phyloP scores from a whole-genome alignment of 2,888 invertebrate genomes.

The Blomia tropicalis region DNA sequence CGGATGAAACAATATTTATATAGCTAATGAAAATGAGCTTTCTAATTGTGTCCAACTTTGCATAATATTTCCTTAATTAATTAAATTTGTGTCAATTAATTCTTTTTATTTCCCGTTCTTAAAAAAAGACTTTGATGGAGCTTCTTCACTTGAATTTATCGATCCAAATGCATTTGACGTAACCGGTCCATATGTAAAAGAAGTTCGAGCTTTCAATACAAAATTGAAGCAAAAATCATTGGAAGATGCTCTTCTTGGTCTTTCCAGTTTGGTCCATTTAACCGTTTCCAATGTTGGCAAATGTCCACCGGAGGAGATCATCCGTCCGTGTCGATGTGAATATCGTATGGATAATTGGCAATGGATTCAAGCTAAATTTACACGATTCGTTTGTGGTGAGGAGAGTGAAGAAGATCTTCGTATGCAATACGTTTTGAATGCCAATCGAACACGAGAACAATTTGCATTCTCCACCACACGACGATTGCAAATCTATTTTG shows the following conservation, averaged over 20 bases:
- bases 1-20: not conserved
- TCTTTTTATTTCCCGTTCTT: no score
- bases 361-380: slow-evolving; percentile 21
- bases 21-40: no score
- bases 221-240: slow-evolving; percentile 19
- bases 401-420: slow-evolving; percentile 15
- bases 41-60: not conserved
- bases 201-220: slow-evolving; percentile 22
- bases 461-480: slow-evolving; percentile 15
- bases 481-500: slow-evolving; percentile 22
- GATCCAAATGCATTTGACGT: slow-evolving; percentile 20
- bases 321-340: slow-evolving; percentile 19
- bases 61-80: not conserved
- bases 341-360: slow-evolving; percentile 21
- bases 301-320: slow-evolving; percentile 20
- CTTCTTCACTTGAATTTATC: slow-evolving; percentile 12
- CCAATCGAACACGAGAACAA: slow-evolving; percentile 21
- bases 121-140: slow-evolving; percentile 23
- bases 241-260: slow-evolving; percentile 18
- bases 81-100: not conserved
- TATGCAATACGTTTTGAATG: slow-evolving; percentile 1
- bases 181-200: slow-evolving; percentile 22
- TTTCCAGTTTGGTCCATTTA: slow-evolving; percentile 21
- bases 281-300: slow-evolving; percentile 22
- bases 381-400: slow-evolving; percentile 19